These are phyloP conservation scores for Xerus rutilus DNA, from an alignment of 2,797 vertebrate species.

Conservation along the genomic window DNA sequence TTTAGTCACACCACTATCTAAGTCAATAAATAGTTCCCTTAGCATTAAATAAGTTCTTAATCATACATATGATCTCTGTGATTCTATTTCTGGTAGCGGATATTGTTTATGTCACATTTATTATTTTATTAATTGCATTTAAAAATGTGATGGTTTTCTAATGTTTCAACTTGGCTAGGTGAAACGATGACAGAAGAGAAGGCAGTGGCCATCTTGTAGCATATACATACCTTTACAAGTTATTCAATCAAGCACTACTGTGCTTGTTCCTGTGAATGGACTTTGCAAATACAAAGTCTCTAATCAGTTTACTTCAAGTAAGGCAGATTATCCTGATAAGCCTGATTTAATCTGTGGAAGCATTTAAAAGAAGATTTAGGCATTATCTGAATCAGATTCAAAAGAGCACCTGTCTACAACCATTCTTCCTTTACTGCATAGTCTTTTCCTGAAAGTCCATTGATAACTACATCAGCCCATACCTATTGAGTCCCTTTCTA, in stretches of 20 bases:
- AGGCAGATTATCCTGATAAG: neutral
- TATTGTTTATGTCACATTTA: neutral
- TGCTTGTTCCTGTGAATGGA: neutral
- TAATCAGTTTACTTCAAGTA: neutral
- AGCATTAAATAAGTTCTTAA: neutral
- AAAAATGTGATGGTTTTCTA: neutral
- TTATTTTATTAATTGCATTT: conserved; percentile 28
- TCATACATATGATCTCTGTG: neutral
- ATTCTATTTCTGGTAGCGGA: neutral
- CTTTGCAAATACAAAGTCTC: neutral
- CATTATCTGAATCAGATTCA: neutral
- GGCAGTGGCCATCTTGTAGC: neutral
- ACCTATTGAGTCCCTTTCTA: neutral
- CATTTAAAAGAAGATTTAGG: neutral
- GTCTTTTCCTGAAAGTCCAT: neutral
- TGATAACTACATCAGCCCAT: neutral
- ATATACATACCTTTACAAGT: neutral
- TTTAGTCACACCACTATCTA: neutral
- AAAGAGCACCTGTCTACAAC: neutral
- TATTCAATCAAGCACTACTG: neutral
- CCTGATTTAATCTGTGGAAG: neutral
- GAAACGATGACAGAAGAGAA: neutral
- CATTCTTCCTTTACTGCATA: neutral
- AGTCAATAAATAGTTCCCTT: neutral
- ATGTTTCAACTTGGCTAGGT: neutral